Percentiles rank a stretch among this genome's conserved stretches.
Conservation (phyloP, 1,140 invertebrate species). For the Drosophila burlai region DNA sequence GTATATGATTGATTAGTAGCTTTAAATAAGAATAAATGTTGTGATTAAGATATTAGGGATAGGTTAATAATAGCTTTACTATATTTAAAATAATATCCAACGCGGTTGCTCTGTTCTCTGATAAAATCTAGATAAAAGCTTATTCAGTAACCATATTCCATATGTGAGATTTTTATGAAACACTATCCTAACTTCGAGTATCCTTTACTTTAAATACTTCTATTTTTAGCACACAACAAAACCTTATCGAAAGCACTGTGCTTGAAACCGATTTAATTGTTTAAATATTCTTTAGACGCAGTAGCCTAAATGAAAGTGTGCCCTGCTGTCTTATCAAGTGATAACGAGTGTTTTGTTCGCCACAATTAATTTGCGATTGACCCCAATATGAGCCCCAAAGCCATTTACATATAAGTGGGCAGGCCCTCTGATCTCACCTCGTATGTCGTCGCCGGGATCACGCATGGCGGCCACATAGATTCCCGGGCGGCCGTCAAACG, state of each 20-base stretch:
- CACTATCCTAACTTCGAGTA: neutral
- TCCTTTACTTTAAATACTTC: neutral
- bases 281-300: conserved; percentile 6
- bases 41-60: neutral
- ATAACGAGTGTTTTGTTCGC: conserved; percentile 29
- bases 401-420: neutral
- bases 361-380: conserved; percentile 39
- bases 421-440: conserved; percentile 68
- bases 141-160: neutral
- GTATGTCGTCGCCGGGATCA: conserved; percentile 68
- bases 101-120: too few relatives aligned
- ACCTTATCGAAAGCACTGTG: neutral
- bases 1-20: too few relatives aligned
- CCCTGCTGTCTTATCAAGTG: conserved; percentile 1
- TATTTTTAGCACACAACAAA: neutral
- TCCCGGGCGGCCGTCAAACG: conserved; percentile 85
- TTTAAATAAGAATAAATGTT: neutral
- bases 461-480: conserved; percentile 43
- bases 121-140: neutral
- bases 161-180: neutral
- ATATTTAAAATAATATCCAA: neutral
- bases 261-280: conserved; percentile 1
- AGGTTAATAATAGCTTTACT: neutral
- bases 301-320: conserved; percentile 11
- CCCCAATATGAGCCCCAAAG: conserved; percentile 10